These are phyloP conservation scores for Congeria kusceri DNA, from an alignment of 2,888 invertebrate genomes.

Conservation along the genomic window DNA sequence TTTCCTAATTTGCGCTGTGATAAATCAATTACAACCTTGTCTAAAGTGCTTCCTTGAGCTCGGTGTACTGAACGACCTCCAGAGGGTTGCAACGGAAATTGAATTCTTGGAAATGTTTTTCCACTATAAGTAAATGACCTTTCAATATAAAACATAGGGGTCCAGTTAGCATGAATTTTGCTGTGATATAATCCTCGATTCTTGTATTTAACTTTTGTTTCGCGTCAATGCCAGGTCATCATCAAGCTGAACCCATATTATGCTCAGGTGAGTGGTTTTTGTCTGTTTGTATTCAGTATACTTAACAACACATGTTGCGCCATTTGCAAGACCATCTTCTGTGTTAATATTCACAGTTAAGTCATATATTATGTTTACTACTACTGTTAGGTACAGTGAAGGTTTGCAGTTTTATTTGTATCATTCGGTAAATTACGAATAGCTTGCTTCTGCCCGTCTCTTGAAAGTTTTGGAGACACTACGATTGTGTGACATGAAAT, in stretches of 20 bases:
- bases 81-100: conserved; percentile 53
- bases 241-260: conserved; percentile 55
- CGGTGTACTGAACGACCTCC: conserved; percentile 59
- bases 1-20: conserved; percentile 35
- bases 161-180: conserved; percentile 44
- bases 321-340: conserved; percentile 59
- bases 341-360: conserved; percentile 49
- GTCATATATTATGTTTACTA: conserved; percentile 37
- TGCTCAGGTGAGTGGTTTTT: conserved; percentile 44
- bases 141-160: conserved; percentile 56
- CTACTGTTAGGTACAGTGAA: conserved; percentile 22
- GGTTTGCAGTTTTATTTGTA: conserved; percentile 38
- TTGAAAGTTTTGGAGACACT: conserved; percentile 31
- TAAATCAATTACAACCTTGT: conserved; percentile 26
- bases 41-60: conserved; percentile 56
- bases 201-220: conserved; percentile 42
- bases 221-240: conserved; percentile 32
- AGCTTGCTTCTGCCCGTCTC: conserved; percentile 25
- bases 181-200: conserved; percentile 38
- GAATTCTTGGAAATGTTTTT: conserved; percentile 49
- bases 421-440: conserved; percentile 30
- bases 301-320: conserved; percentile 45
- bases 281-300: conserved; percentile 43
- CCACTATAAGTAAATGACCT: conserved; percentile 40
- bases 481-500: conserved; percentile 31